Base-by-base conservation (phyloP, 2,797 vertebrate species). In the Pelodytes ibericus region DNA sequence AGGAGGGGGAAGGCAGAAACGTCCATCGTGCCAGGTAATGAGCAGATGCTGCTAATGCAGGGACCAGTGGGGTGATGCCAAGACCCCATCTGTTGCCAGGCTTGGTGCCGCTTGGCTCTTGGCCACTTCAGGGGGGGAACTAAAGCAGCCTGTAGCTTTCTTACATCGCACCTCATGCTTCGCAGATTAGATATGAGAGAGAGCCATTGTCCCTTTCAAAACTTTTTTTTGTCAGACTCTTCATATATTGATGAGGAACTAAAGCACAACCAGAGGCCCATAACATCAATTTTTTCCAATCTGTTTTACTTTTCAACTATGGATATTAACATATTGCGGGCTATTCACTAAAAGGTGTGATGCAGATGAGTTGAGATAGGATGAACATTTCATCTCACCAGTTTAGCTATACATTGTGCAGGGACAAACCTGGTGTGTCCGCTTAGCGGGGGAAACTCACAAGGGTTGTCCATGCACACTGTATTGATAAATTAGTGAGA, bases 31-130 rank as follows among this genome's bases (percentile, higher is more conserved):
- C 76, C 91, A 89, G 90, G 90, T 93, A 91, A 93, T 91, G 92
- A 93, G 89, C 92, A 93, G 91, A 92, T 92, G 92, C 90, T 92
- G 90, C 90, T 91, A 90, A 92, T 92, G 91, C 90, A 89, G 87
- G 90, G 90, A 90, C 88, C 84, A 88, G 22, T 53, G 85, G 80
- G 90, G 85, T 83, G 87, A 88, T 90, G 90, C 91, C 91, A 92
- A 91, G 90, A 85, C 90, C 89, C 91, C 92, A 93, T 93, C 92
- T 93, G 92, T 89, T 92, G 87, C 87, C 79, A 84, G 91, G 88
- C 84, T 84, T 88, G 90, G 88, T 91, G 87, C 63, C 82, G 88
- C 85, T 79, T 93, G 92, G 92, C 91, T 61, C 60, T 0, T 15
- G 82, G 89, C 92, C 91, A 92, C 71, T 36, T 61, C 31, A 25